These are phyloP conservation scores for Spinus olivaceus DNA, from an alignment of 2,797 vertebrate species.

Conservation along the genomic window DNA sequence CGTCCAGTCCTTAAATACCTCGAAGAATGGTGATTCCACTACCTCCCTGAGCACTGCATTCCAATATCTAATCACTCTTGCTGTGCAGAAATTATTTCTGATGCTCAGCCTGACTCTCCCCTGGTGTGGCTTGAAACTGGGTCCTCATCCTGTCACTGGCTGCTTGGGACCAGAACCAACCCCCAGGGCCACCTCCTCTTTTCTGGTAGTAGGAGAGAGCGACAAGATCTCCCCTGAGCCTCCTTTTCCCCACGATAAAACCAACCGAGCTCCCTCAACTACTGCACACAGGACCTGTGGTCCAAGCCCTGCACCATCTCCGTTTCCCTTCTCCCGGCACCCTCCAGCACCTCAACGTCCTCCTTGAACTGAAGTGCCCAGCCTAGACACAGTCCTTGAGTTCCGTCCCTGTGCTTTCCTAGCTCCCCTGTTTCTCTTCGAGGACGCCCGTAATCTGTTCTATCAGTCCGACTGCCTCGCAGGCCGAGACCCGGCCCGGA, in stretches of 20 bases:
- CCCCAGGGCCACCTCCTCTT: not conserved
- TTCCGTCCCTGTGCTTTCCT: not conserved
- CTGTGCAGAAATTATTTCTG: not conserved
- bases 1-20: not conserved
- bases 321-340: rapidly evolving
- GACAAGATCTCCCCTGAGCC: too few relatives aligned
- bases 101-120: not conserved
- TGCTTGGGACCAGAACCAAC: not conserved
- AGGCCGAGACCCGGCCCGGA: not conserved
- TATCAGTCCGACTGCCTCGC: rapidly evolving
- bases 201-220: rapidly evolving
- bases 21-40: not conserved
- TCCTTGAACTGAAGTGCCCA: too few relatives aligned
- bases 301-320: not conserved
- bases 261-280: not conserved
- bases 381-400: too few relatives aligned
- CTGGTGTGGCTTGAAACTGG: not conserved
- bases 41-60: not conserved
- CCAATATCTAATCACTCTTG: too few relatives aligned
- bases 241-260: not conserved
- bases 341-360: not conserved
- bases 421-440: too few relatives aligned
- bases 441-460: rapidly evolving
- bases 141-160: not conserved
- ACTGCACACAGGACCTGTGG: rapidly evolving